Conservation (phyloP, 2,113 vertebrate genomes). For the Shinisaurus crocodilurus region DNA sequence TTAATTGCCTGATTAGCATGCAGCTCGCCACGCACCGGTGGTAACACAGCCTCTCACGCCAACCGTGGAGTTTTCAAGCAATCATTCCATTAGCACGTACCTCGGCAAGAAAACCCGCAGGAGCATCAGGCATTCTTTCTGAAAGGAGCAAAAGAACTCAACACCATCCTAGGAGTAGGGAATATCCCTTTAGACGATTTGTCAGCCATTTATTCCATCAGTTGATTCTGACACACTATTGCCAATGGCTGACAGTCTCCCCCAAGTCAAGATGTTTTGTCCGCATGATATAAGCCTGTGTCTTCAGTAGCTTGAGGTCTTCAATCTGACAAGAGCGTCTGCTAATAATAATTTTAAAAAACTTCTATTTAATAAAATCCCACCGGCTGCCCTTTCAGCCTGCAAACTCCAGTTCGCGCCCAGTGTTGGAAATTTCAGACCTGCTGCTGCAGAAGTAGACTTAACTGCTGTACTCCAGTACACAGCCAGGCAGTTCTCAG, state of each 20-base stretch:
- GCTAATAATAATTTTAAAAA: background rate
- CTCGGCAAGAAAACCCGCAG: background rate
- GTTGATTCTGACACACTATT: background rate
- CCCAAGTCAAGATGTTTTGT: background rate
- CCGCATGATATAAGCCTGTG: background rate
- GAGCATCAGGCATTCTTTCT: background rate
- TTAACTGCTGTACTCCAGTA: conserved; percentile 42
- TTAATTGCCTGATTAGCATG: conserved; percentile 8
- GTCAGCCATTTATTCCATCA: background rate
- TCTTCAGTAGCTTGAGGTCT: background rate
- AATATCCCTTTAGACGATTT: background rate
- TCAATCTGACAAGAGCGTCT: background rate
- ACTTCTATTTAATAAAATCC: background rate
- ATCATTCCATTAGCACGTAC: background rate
- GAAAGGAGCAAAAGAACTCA: background rate
- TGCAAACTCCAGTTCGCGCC: conserved; percentile 12
- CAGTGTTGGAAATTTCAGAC: background rate
- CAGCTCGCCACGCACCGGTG: background rate
- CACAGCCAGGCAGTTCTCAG: conserved; percentile 20
- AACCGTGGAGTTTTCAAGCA: background rate
- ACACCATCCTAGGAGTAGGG: background rate
- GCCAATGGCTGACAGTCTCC: background rate
- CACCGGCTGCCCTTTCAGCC: background rate
- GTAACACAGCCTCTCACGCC: background rate
- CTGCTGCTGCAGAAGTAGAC: conserved; percentile 35